These are phyloP conservation scores for Xiphias gladius DNA, from an alignment of 2,113 vertebrate species.

Conservation along the genomic window DNA sequence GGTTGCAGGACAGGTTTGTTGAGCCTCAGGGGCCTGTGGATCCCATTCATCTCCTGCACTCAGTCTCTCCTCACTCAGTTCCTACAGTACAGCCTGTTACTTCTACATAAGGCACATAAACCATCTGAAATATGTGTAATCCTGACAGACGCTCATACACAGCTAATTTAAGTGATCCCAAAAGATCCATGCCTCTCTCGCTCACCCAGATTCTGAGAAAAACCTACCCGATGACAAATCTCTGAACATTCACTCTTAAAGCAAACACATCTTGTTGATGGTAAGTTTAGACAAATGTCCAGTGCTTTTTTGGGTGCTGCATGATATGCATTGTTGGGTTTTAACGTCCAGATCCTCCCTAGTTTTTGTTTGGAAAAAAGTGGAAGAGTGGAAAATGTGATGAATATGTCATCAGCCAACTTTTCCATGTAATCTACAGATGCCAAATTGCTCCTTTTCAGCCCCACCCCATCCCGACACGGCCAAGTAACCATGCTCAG, in stretches of 20 bases:
- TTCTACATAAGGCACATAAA: slow-evolving; percentile 31
- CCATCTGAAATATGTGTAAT: slow-evolving; percentile 45
- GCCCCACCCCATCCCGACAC: slow-evolving; percentile 53
- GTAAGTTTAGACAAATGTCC: slow-evolving; percentile 24
- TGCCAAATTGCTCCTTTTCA: slow-evolving; percentile 50
- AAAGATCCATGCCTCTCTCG: slow-evolving; percentile 21
- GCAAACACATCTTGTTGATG: slow-evolving; percentile 25
- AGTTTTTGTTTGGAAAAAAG: slow-evolving; percentile 21
- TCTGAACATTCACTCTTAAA: slow-evolving; percentile 55
- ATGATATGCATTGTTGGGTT: slow-evolving; percentile 32
- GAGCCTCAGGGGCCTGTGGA: slow-evolving; percentile 64
- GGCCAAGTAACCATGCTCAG: slow-evolving; percentile 42
- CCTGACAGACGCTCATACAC: slow-evolving; percentile 54
- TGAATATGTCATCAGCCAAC: slow-evolving; percentile 66
- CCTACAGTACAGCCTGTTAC: slow-evolving; percentile 13
- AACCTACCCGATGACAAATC: slow-evolving; percentile 61
- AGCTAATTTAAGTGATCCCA: slow-evolving; percentile 38
- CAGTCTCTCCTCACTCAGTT: slow-evolving; percentile 40
- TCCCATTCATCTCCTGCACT: slow-evolving; percentile 43
- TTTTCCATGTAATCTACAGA: slow-evolving; percentile 66
- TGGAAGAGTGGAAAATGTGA: slow-evolving; percentile 69
- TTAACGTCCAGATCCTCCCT: background rate
- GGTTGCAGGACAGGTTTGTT: slow-evolving; percentile 75
- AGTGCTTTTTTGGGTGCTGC: slow-evolving; percentile 1
- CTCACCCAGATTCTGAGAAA: slow-evolving; percentile 2